Evolutionary conservation across 2,888 invertebrate species (phyloP), one percentile per base, ranked within the genome.

Genomic region (Plagodis pulveraria): DNA sequence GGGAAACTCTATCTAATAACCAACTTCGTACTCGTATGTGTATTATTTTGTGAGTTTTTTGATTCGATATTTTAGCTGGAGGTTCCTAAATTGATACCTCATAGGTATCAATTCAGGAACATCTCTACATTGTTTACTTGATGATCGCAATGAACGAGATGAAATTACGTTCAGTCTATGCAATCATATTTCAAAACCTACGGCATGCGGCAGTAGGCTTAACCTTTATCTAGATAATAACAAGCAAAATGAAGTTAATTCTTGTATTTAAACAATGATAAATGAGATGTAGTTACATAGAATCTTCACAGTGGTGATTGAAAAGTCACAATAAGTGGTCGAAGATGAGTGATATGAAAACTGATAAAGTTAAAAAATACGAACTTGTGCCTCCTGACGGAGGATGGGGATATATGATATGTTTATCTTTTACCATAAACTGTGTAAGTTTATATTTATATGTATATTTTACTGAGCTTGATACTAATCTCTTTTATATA

Each of bases 351-450:
- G 56, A 56, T 1, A 58, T 49, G 45, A 33, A 12, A 42, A 56
- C 47, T 51, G 43, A 50, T 36, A 74, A 76, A 60, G 67, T 43
- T 38, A 82, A 76, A 57, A 82, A 76, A 55, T 80, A 78, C 66
- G 69, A 76, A 60, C 52, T 77, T 0, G 81, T 85, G 22, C 73
- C 95, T 0, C 95, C 95, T 0, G 95, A 95, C 61, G 96, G 96
- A 2, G 96, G 96, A 0, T 96, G 95, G 94, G 96, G 96, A 0
- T 95, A 95, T 84, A 78, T 95, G 69, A 93, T 96, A 54, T 93
- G 94, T n/a, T 45, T 94, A 0, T 94, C 94, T 4, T 91, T 94
- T 55, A 90, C 94, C 60, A 73, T 95, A 10, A 93, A 93, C 71
- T 93, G 93, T 76, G 95, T 96, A 86, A 94, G 94, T 93, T 40